phyloP scores from a whole-genome alignment of 2,113 vertebrate species.

The Leucosticte australis region DNA sequence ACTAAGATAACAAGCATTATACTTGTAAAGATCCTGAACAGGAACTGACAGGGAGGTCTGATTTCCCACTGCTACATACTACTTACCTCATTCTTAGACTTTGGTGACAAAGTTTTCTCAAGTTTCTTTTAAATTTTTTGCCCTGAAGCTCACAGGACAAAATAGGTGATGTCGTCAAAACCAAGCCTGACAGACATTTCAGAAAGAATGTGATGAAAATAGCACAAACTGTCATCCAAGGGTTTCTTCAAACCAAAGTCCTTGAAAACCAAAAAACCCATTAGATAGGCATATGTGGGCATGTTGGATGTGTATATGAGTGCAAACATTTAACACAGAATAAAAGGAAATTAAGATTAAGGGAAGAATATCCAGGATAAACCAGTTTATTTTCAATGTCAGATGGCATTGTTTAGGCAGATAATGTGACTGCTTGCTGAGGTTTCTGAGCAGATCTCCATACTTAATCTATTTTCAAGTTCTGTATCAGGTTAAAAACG shows the following conservation, averaged over 20 bases:
- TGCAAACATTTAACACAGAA: not conserved
- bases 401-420: not conserved
- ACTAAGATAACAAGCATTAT: not conserved
- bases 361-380: not conserved
- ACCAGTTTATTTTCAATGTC: not conserved
- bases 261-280: not conserved
- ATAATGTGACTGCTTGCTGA: not conserved
- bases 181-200: not conserved
- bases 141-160: not conserved
- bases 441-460: not conserved
- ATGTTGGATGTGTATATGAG: no score
- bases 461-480: not conserved
- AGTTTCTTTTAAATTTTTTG: not conserved
- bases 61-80: not conserved
- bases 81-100: not conserved
- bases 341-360: not conserved
- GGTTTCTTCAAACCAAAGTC: not conserved
- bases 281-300: not conserved
- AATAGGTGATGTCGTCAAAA: not conserved
- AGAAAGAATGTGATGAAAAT: not conserved
- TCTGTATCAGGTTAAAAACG: not conserved
- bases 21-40: not conserved
- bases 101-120: not conserved
- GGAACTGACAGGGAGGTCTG: not conserved
- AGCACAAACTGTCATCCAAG: not conserved